phyloP scores from a whole-genome alignment of 2,113 vertebrate species.

The Prolemur simus region DNA sequence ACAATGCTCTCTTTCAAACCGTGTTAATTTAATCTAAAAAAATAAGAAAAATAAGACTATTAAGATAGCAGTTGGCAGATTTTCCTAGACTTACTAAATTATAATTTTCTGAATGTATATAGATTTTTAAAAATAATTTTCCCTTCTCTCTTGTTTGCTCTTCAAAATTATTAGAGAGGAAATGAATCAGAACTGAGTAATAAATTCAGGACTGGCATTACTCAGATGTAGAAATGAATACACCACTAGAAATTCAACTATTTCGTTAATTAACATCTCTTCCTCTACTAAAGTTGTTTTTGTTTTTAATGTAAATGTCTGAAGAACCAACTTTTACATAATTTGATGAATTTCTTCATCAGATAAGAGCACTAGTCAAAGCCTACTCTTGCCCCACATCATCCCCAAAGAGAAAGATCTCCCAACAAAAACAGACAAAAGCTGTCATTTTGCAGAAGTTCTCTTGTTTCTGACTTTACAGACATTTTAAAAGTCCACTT shows the following conservation, averaged over 20 bases:
- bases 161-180: neutral
- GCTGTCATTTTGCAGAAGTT: neutral
- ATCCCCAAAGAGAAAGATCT: neutral
- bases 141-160: neutral
- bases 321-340: neutral
- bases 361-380: neutral
- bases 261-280: neutral
- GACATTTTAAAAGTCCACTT: neutral
- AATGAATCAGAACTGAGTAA: neutral
- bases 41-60: constrained; percentile 61
- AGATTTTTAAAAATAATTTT: neutral
- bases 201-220: neutral
- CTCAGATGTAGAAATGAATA: neutral
- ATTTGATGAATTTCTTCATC: neutral
- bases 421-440: neutral
- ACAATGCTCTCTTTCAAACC: constrained; percentile 55
- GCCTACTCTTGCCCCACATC: no score
- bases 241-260: neutral
- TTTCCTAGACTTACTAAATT: neutral
- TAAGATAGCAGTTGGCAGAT: neutral
- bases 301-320: neutral
- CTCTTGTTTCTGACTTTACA: neutral
- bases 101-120: neutral
- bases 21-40: constrained; percentile 78
- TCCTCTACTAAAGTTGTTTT: neutral